Evolutionary conservation across 1,140 invertebrate species (phyloP).

Genomic region (Drosophila seguyi): DNA sequence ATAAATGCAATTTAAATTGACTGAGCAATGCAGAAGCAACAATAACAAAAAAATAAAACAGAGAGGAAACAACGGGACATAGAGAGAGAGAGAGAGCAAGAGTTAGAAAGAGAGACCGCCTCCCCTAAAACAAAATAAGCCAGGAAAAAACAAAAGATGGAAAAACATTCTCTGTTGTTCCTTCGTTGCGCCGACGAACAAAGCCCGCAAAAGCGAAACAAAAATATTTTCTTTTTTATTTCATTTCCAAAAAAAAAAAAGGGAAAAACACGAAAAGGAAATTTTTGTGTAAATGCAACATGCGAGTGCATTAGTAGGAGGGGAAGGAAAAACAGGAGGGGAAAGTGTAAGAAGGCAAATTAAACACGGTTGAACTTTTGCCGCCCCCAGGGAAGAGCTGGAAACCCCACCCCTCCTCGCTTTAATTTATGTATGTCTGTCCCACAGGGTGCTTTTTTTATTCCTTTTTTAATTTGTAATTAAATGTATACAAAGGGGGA

Average conservation of each 20-base stretch:
- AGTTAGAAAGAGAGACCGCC: constrained; percentile 18
- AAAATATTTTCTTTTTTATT: constrained; percentile 40
- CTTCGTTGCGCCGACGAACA: constrained; percentile 36
- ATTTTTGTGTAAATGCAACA: constrained; percentile 60
- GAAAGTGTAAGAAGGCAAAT: constrained; percentile 51
- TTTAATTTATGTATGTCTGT: constrained; percentile 55
- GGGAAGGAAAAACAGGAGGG: neutral
- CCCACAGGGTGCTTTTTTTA: constrained; percentile 15
- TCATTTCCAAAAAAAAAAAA: constrained; percentile 17
- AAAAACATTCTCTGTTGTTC: constrained; percentile 43
- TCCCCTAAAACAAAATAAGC: constrained; percentile 34
- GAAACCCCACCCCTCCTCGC: neutral
- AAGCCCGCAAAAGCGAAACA: constrained; percentile 42
- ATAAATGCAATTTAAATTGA: constrained; percentile 72
- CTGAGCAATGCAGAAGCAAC: constrained; percentile 29
- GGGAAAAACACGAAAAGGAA: constrained; percentile 34
- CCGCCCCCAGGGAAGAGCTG: constrained; percentile 6
- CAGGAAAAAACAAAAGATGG: constrained; percentile 12
- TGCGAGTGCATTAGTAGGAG: constrained; percentile 30
- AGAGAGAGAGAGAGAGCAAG: neutral
- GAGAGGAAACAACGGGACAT: neutral
- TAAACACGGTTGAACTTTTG: constrained; percentile 54
- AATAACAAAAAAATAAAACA: constrained; percentile 15
- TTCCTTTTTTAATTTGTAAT: constrained; percentile 8
- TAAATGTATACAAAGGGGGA: neutral